phyloP scores from a whole-genome alignment of 2,888 invertebrate species.

The Sycophila texana region DNA sequence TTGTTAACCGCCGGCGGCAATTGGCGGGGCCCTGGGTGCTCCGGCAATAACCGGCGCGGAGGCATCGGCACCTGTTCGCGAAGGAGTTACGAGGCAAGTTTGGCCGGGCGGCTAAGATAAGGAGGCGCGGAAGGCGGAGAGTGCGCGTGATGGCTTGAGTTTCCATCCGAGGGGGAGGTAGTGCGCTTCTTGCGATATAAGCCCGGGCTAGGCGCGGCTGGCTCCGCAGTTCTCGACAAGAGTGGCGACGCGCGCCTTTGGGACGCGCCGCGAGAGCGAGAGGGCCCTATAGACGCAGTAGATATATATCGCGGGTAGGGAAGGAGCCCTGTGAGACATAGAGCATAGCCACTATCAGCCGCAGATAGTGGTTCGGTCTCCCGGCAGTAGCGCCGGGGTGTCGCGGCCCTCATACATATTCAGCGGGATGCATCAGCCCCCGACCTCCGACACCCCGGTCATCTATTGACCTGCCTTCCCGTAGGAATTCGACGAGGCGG shows the following conservation, averaged over 20 bases:
- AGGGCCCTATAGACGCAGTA: constrained; percentile 3
- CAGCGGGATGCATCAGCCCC: constrained; percentile 80
- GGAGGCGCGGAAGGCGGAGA: constrained; percentile 65
- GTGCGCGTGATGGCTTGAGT: constrained; percentile 75
- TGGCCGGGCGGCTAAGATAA: constrained; percentile 71
- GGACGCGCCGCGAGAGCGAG: constrained; percentile 46
- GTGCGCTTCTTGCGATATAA: constrained; percentile 73
- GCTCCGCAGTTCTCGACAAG: constrained; percentile 9
- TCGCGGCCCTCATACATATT: constrained; percentile 80
- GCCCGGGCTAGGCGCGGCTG: constrained; percentile 58
- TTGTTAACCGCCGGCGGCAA: constrained; percentile 51
- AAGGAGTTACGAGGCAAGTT: constrained; percentile 75
- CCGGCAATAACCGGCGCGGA: constrained; percentile 1
- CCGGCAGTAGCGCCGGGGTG: constrained; percentile 70
- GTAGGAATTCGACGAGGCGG: constrained; percentile 61
- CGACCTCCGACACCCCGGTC: constrained; percentile 65
- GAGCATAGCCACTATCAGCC: constrained; percentile 74
- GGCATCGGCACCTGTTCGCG: constrained; percentile 75
- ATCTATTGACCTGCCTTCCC: constrained; percentile 70
- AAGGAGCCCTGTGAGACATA: constrained; percentile 71
- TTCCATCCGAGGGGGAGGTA: constrained; percentile 65
- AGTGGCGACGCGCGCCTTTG: constrained; percentile 35
- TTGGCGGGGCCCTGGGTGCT: constrained; percentile 62
- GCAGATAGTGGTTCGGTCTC: constrained; percentile 74
- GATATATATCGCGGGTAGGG: constrained; percentile 22